Evolutionary conservation across 2,797 vertebrate genomes (phyloP), one percentile per base, ranked within the genome.

Genomic region (Brachyalestes nurse): DNA sequence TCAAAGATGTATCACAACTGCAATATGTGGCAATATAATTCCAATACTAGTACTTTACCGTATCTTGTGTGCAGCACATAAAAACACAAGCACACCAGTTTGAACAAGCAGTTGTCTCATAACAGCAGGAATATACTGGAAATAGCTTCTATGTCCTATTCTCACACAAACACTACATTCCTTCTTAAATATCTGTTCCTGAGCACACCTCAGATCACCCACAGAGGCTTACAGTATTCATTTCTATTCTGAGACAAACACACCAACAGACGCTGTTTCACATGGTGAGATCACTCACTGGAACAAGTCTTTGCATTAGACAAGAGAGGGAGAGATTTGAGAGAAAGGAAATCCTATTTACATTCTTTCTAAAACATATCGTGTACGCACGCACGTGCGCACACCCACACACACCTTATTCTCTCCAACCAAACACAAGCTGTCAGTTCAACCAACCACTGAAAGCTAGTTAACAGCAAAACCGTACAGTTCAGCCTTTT

Each of bases 301-400:
- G 34, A 55, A 17, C 25, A 49, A 25, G 13, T 38, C 70, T 53
- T 72, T 72, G 25, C 57, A 53, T 58, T 57, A 12, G 51, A 72
- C 10, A 34, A 51, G 70, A 72, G 16, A 25, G 42, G 17, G 62
- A 62, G 42, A 76, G 2, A 66, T n/a, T 55, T 19, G 49, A 34
- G 16, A 53, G 49, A 34, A 7, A 53, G 70, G 70, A 72, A 72
- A 72, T 72, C 70, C 70, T 72, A 72, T 72, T 72, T 72, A 72
- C 70, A 72, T 72, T 72, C 51, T 57, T 57, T 57, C 28, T 40
- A 38, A 38, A 55, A 19, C 23, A 25, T 57, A 55, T 21, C 28
- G 14, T 25, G 60, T 40, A 67, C 23, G 53, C 58, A 55, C 42
- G 47, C 72, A 45, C 64, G 74, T 8, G 53, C 10, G 16, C 34